Conservation (phyloP, 2,888 invertebrate species). For the Myopa testacea region DNA sequence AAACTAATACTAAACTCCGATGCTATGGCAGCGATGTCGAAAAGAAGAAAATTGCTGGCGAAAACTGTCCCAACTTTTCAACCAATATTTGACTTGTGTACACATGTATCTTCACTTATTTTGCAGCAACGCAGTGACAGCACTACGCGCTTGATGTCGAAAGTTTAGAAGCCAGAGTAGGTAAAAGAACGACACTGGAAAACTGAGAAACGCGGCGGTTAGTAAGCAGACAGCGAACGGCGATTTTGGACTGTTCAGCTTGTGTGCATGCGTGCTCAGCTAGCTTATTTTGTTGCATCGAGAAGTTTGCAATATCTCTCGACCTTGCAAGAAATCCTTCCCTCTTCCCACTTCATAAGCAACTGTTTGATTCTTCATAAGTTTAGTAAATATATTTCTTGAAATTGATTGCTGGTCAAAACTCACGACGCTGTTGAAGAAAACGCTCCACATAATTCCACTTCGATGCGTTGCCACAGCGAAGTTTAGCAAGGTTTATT, state of each 20-base stretch:
- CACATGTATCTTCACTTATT: constrained; percentile 49
- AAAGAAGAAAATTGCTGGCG: constrained; percentile 58
- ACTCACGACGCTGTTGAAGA: not conserved
- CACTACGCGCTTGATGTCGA: constrained; percentile 2
- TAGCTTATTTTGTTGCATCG: not conserved
- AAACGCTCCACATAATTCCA: not conserved
- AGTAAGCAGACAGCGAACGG: no score
- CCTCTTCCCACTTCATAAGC: not conserved
- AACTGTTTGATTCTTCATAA: not conserved
- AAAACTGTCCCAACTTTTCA: constrained; percentile 64
- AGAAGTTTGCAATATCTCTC: not conserved
- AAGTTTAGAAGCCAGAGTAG: not conserved
- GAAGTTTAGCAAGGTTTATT: constrained; percentile 12
- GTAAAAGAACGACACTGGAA: not conserved
- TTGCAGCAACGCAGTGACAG: constrained; percentile 13
- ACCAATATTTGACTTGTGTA: constrained; percentile 63
- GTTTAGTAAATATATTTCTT: not conserved
- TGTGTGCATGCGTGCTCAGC: no score
- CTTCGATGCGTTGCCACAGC: not conserved
- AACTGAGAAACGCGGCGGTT: not conserved
- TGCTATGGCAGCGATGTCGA: not conserved
- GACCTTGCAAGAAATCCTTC: no score
- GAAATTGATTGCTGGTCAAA: not conserved
- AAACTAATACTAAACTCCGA: not conserved
- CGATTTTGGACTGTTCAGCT: no score